Base-by-base conservation (phyloP, 2,113 vertebrate species). In the Seriola aureovittata region DNA sequence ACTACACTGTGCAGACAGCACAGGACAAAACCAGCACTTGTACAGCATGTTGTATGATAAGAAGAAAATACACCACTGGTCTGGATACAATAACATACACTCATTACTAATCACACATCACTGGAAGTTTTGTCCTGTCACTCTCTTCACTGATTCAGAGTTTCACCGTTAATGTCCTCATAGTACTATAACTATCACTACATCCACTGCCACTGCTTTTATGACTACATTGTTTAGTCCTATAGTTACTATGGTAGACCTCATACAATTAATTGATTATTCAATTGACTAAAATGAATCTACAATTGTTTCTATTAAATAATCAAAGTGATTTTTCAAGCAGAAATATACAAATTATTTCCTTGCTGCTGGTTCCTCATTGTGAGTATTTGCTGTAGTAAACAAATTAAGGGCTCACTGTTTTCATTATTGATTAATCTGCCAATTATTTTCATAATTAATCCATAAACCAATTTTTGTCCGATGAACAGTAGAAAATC, bases 11-110 rank as follows among this genome's bases (percentile, higher is more conserved):
- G 3, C 29, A 55, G 46, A 72, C 21, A 54, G 25, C 50, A 77
- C 67, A 80, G 50, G 52, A 71, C 70, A 38, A 54, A 23, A 82
- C 67, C 34, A 44, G 48, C 68, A 63, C 73, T 34, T 38, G 59
- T 21, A 71, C 60, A 63, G 13, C 32, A 44, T 25, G 7, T 29
- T 42, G 16, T 29, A 5, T 34, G 88, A 86, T 86, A 78, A 84
- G 81, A 66, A 67, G 32, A 67, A 65, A 59, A 71, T 0, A 63
- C 19, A 44, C 8, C 10, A 38, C 21, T 0, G 12, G 9, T 11
- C 40, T 21, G 14, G 48, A 60, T 57, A 69, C 12, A 73, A 46
- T 68, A 38, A 78, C 11, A 55, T 46, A 42, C 44, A 19, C 21
- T 19, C 42, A 32, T 50, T 32, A 58, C 16, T 1, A n/a, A 44